Base-by-base conservation (phyloP, 1,140 invertebrate species). In the Orchestia grillus region DNA sequence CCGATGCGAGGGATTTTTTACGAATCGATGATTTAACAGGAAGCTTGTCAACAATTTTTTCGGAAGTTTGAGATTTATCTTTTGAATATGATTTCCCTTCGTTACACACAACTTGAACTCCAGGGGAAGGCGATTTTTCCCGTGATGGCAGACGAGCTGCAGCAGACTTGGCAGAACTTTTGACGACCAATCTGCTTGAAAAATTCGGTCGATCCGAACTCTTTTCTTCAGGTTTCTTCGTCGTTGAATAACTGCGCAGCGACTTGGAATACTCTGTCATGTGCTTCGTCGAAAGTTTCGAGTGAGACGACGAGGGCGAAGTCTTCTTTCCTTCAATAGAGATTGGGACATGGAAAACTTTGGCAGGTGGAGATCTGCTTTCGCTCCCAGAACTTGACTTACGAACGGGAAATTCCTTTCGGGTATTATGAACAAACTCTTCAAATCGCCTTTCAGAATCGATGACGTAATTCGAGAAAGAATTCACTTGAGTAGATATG, bases 241-340 rank as follows among this genome's bases (percentile, higher is more conserved):
- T 47, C 40, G 92, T 45, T 45, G 43, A 44, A 94, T 94, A 94
- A 36, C 47, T 94, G 41, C 92, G 92, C 40, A 94, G 40, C 44
- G 92, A 94, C 44, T 94, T 94, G 6, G 92, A 94, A n/a, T 94
- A 94, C 44, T 94, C 92, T 44, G 8, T 94, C 11, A 94, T 94
- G 47, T 94, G 92, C 19, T 94, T 45, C 6, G 92, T 45, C 36
- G 92, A 94, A 11, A 44, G 44, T 47, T 94, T 94, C 1, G 44
- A 94, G 6, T 8, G 15, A 28, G 92, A 94, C 15, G 92, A 47
- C 92, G 40, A 6, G 4, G 41, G 36, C 4, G 44, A 47, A 40
- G 43, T n/a, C 19, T 44, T 44, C 44, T 94, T 94, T 45, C 8
- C 44, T 23, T 94, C 92, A 40, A 44, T 94, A 44, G 43, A 42